Conservation (phyloP, 1,140 invertebrate species). For the Temnothorax longispinosus region DNA sequence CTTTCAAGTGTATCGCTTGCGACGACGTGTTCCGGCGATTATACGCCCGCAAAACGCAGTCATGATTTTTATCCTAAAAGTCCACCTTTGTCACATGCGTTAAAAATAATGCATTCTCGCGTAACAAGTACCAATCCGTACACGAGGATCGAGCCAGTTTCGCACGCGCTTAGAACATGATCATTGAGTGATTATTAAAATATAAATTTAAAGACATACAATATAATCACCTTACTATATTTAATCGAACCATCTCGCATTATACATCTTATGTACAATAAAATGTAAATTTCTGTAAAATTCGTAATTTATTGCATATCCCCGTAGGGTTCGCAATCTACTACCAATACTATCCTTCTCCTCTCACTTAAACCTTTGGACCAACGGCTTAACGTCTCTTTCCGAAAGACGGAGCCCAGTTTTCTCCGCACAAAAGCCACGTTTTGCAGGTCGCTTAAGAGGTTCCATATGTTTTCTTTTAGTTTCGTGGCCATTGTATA, state of each 20-base stretch:
- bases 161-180: constrained; percentile 17
- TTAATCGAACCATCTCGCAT: constrained; percentile 7
- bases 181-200: constrained; percentile 75
- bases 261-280: constrained; percentile 62
- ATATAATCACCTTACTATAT: constrained; percentile 47
- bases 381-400: no score
- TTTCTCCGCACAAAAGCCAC: no score
- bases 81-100: constrained; percentile 6
- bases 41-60: background rate
- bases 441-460: no score
- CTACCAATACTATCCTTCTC: no score
- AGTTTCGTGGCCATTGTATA: no score
- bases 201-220: constrained; percentile 70
- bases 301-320: no score
- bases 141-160: constrained; percentile 17
- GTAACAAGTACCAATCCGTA: background rate
- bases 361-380: no score
- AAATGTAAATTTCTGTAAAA: no score
- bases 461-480: no score
- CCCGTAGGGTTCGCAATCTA: no score
- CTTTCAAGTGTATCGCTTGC: constrained; percentile 35
- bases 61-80: background rate
- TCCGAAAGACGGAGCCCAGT: no score
- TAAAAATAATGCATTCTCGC: constrained; percentile 27
- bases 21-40: background rate